A percentile compares a stretch with the other conserved stretches of the same genome.
Evolutionary conservation across 1,140 invertebrate species (phyloP).

Genomic region (Nomia melanderi): DNA sequence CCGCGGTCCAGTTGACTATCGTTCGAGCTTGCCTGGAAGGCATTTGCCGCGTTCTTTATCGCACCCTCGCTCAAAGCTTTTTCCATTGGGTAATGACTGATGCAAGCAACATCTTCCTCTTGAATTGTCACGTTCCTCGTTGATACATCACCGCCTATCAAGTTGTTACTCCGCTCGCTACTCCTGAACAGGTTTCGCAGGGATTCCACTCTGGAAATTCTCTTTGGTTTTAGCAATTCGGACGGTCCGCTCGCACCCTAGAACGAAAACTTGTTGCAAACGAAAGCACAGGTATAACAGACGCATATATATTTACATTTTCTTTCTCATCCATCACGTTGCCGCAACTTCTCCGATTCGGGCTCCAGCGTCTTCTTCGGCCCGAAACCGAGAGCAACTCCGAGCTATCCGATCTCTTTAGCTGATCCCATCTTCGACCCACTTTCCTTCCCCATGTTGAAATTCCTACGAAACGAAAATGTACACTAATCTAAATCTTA

Average conservation of each 20-base stretch:
- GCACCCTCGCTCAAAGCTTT: conserved; percentile 76
- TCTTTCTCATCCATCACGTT: conserved; percentile 60
- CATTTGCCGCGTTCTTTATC: conserved; percentile 57
- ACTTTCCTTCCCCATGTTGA: conserved; percentile 86
- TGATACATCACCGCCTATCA: conserved; percentile 42
- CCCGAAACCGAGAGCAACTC: conserved; percentile 81
- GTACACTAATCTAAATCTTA: background rate
- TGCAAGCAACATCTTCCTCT: conserved; percentile 58
- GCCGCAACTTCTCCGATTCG: conserved; percentile 70
- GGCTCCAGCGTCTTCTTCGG: conserved; percentile 79
- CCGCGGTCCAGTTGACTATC: conserved; percentile 28
- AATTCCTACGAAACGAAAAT: conserved; percentile 76
- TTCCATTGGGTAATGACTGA: conserved; percentile 68
- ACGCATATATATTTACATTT: conserved; percentile 62
- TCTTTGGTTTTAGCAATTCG: conserved; percentile 73
- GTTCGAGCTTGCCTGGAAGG: background rate
- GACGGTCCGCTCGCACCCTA: conserved; percentile 31
- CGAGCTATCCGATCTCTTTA: conserved; percentile 83
- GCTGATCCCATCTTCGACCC: conserved; percentile 84
- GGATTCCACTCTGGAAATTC: conserved; percentile 83
- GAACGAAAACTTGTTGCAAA: background rate
- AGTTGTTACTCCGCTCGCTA: conserved; percentile 55
- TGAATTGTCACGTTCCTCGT: conserved; percentile 67
- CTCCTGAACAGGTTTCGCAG: conserved; percentile 81
- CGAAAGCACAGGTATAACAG: background rate